phyloP scores from a whole-genome alignment of 2,888 invertebrate genomes.

The Acleris laterana region DNA sequence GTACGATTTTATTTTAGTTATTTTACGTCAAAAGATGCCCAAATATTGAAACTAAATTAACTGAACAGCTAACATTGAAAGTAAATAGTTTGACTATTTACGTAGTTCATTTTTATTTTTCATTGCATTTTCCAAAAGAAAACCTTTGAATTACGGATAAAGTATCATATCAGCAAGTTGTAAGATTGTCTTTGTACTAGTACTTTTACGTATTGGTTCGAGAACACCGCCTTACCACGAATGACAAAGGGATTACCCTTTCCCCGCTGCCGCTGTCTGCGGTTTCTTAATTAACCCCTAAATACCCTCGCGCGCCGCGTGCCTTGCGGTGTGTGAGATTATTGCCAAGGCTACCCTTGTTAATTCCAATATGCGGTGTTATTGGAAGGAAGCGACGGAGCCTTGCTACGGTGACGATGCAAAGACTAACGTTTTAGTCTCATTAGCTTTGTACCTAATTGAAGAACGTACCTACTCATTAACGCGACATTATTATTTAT shows the following conservation, averaged over 20 bases:
- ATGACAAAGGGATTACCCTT: conserved; percentile 78
- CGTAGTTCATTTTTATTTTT: too few species aligned
- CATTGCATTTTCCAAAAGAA: too few species aligned
- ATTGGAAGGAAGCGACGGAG: conserved; percentile 72
- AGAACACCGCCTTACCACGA: conserved; percentile 64
- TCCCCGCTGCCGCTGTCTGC: conserved; percentile 64
- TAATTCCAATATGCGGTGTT: conserved; percentile 76
- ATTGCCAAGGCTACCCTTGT: conserved; percentile 75
- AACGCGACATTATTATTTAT: too few species aligned
- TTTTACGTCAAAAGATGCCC: too few species aligned
- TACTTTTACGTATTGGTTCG: conserved; percentile 1
- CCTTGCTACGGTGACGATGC: conserved; percentile 45
- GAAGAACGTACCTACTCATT: too few species aligned
- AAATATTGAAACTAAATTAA: too few species aligned
- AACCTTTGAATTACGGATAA: neutral
- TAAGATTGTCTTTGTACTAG: neutral
- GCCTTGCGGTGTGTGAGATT: conserved; percentile 72
- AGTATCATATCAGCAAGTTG: neutral
- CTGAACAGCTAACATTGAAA: too few species aligned
- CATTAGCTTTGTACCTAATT: neutral
- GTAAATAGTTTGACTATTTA: too few species aligned
- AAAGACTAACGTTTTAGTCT: neutral
- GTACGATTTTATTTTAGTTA: too few species aligned
- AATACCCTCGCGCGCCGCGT: conserved; percentile 71
- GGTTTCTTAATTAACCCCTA: conserved; percentile 83